phyloP scores from a whole-genome alignment of 2,113 vertebrate genomes.

The Rutilus rutilus region DNA sequence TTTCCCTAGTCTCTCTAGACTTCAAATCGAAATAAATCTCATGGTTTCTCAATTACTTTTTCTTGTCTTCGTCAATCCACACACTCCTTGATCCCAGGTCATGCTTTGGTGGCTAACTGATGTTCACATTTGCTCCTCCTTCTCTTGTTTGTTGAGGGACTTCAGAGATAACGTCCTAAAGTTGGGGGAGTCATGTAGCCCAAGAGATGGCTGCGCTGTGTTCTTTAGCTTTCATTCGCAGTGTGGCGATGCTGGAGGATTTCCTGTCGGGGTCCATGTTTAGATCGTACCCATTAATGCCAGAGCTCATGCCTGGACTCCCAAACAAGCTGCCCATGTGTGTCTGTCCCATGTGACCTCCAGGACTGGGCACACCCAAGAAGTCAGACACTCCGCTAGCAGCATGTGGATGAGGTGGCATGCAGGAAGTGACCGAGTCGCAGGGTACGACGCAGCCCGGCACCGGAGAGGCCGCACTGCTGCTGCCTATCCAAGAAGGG shows the following conservation, averaged over 20 bases:
- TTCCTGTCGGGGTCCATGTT: conserved; percentile 97
- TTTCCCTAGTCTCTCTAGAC: conserved; percentile 19
- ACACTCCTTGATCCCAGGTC: conserved; percentile 39
- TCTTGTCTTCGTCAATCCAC: conserved; percentile 38
- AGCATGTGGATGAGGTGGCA: conserved; percentile 94
- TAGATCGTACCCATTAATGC: conserved; percentile 94
- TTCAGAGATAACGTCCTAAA: conserved; percentile 12
- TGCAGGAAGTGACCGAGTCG: conserved; percentile 92
- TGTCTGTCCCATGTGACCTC: conserved; percentile 89
- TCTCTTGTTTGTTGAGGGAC: conserved; percentile 49
- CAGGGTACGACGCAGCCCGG: conserved; percentile 95
- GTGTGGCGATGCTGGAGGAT: conserved; percentile 94
- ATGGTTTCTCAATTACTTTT: conserved; percentile 11
- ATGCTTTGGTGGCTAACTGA: conserved; percentile 31
- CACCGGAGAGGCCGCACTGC: conserved; percentile 87
- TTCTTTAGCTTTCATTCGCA: conserved; percentile 99
- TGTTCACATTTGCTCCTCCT: conserved; percentile 14
- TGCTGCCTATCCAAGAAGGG: conserved; percentile 92
- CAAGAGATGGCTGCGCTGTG: conserved; percentile 99
- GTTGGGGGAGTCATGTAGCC: conserved; percentile 87
- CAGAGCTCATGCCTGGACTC: conserved; percentile 81
- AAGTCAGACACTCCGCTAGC: conserved; percentile 89
- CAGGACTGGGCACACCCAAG: conserved; percentile 84
- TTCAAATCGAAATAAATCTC: conserved; percentile 32
- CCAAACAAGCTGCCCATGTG: conserved; percentile 95